These are phyloP conservation scores for Lasius fuliginosus DNA, from an alignment of 2,888 invertebrate species.

Conservation along the genomic window DNA sequence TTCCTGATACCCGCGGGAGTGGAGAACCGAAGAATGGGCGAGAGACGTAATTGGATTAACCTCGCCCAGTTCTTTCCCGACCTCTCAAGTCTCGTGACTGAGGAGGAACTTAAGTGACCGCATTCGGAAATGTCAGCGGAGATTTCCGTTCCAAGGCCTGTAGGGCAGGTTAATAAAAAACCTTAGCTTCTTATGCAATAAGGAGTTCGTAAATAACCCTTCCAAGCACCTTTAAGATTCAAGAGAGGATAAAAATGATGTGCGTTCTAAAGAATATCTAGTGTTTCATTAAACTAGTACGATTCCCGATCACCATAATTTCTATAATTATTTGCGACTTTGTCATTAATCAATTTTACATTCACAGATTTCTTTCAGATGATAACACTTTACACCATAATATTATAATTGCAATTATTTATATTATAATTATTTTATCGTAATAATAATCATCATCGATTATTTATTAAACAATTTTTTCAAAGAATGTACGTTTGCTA, in stretches of 20 bases:
- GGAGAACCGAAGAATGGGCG: constrained; percentile 52
- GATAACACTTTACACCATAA: not conserved
- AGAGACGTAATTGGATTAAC: constrained; percentile 64
- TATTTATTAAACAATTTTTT: not conserved
- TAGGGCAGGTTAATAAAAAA: constrained; percentile 10
- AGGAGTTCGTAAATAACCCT: not conserved
- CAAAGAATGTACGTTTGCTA: not conserved
- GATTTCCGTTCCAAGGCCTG: constrained; percentile 2
- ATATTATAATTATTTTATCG: not conserved
- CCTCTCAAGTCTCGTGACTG: constrained; percentile 28
- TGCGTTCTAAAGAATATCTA: constrained; percentile 9
- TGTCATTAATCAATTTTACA: not conserved
- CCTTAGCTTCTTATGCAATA: not conserved
- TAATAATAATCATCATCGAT: not conserved
- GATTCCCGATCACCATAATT: not conserved
- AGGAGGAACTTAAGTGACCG: constrained; percentile 14
- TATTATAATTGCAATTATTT: not conserved
- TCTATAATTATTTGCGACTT: not conserved
- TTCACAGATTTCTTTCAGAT: not conserved
- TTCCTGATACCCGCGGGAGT: constrained; percentile 62
- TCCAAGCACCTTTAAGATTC: not conserved
- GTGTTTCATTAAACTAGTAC: not conserved
- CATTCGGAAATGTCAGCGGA: constrained; percentile 27
- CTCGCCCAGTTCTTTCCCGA: constrained; percentile 18
- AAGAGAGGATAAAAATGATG: not conserved